Evolutionary conservation across 2,797 vertebrate species (phyloP), one percentile per base, ranked within the genome.

Genomic region (Danio kyathit): DNA sequence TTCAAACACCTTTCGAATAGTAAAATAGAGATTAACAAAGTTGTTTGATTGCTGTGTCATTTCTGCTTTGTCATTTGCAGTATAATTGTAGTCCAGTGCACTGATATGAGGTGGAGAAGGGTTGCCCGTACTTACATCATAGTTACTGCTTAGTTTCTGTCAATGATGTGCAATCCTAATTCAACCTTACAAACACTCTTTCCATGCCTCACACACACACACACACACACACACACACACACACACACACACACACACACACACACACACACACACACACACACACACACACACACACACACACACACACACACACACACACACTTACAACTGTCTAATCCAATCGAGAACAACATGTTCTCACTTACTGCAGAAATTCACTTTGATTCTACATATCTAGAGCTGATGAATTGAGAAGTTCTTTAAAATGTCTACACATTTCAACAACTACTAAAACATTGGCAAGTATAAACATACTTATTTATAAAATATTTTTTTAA

Each of bases 61-160:
- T 64, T 64, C 16, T 38, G 59, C 59, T 41, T 49, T 41, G 16
- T 51, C 11, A 54, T 41, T 64, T 54, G 29, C 49, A 52, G 67
- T 16, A 64, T 29, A 65, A 19, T 19, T 52, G 74, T 76, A 52
- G 59, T 51, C 59, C 48, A 38, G 17, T 7, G 4, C 40, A 29
- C 38, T 61, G 38, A 9, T 61, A 57, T 19, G 51, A 52, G 17
- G 40, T 51, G 64, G 51, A 63, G 66, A 52, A 57, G 40, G 41
- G 74, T 86, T 88, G 84, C 85, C 82, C 84, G 73, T 63, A 75
- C 76, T 88, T 85, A 87, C 85, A 87, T 88, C 87, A 88, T 81
- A 83, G 71, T 76, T 71, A 70, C 77, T 66, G 57, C 56, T 77
- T 82, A 78, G 77, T 86, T 83, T 75, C 80, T 79, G 59, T 82